Conservation (phyloP, 2,797 vertebrate genomes). For the Amblyraja radiata region DNA sequence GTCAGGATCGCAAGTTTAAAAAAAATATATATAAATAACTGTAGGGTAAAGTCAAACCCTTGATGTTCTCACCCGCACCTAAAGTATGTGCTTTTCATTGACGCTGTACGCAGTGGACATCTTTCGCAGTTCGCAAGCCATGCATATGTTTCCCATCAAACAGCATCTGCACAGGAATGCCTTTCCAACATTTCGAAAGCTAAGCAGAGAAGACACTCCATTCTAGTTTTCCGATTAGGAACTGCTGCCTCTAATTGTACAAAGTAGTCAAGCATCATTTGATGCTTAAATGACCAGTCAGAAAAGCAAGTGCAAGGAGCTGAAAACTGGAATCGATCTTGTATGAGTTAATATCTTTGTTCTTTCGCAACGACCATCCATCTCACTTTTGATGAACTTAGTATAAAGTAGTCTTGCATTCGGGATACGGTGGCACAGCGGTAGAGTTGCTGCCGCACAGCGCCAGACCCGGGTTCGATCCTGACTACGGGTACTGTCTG, state of each 20-base stretch:
- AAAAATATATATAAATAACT: slow-evolving; percentile 1
- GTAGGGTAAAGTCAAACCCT: background rate
- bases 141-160: slow-evolving; percentile 29
- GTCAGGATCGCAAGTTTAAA: background rate
- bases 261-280: background rate
- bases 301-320: background rate
- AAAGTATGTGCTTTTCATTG: slow-evolving; percentile 10
- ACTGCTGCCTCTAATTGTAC: background rate
- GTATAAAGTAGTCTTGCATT: background rate
- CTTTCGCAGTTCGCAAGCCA: slow-evolving; percentile 1
- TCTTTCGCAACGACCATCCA: background rate
- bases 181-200: background rate
- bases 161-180: slow-evolving; percentile 21
- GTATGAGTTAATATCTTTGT: too few relatives aligned
- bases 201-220: background rate
- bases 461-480: too few relatives aligned
- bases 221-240: background rate
- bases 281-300: background rate
- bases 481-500: too few relatives aligned
- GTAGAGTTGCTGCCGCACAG: too few relatives aligned
- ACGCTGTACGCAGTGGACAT: background rate
- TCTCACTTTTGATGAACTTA: background rate
- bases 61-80: slow-evolving; percentile 25
- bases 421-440: background rate
- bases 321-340: background rate